These are phyloP conservation scores for Callyntrura sp. DNA, from an alignment of 2,888 invertebrate genomes.

Conservation along the genomic window DNA sequence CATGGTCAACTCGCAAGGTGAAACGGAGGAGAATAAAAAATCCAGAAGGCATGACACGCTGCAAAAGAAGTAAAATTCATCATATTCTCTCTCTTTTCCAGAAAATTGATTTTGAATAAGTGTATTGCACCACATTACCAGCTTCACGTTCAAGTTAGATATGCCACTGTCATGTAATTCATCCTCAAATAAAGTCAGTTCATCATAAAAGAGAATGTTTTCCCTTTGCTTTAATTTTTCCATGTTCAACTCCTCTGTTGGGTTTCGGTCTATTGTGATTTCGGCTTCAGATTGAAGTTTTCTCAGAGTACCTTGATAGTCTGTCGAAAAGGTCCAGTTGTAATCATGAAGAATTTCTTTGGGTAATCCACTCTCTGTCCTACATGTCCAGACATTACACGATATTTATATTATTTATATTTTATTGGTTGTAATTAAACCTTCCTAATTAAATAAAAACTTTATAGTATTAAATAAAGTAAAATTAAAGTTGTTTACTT, in stretches of 20 bases:
- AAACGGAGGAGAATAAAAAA: slow-evolving; percentile 96
- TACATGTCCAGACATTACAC: slow-evolving; percentile 84
- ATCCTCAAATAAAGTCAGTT: slow-evolving; percentile 98
- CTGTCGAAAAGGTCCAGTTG: slow-evolving; percentile 99
- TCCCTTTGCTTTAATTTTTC: slow-evolving; percentile 95
- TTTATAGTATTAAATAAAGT: slow-evolving; percentile 13
- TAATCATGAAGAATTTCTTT: slow-evolving; percentile 93
- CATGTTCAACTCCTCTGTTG: slow-evolving; percentile 91
- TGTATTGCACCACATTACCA: slow-evolving; percentile 89
- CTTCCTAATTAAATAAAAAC: no score
- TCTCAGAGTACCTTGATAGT: slow-evolving; percentile 91
- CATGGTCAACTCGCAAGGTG: slow-evolving; percentile 97
- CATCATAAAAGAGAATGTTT: slow-evolving; percentile 97
- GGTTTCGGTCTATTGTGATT: slow-evolving; percentile 87
- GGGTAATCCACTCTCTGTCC: slow-evolving; percentile 88
- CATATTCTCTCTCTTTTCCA: neutral
- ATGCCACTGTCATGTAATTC: slow-evolving; percentile 99
- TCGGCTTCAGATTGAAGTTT: neutral
- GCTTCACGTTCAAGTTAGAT: slow-evolving; percentile 95
- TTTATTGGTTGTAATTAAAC: no score
- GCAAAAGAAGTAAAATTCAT: slow-evolving; percentile 84
- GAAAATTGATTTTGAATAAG: neutral
- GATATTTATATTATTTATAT: no score
- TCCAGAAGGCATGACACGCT: slow-evolving; percentile 98
- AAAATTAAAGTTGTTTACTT: slow-evolving; percentile 87